phyloP scores from a whole-genome alignment of 2,113 vertebrate species.

The Argyrosomus japonicus region DNA sequence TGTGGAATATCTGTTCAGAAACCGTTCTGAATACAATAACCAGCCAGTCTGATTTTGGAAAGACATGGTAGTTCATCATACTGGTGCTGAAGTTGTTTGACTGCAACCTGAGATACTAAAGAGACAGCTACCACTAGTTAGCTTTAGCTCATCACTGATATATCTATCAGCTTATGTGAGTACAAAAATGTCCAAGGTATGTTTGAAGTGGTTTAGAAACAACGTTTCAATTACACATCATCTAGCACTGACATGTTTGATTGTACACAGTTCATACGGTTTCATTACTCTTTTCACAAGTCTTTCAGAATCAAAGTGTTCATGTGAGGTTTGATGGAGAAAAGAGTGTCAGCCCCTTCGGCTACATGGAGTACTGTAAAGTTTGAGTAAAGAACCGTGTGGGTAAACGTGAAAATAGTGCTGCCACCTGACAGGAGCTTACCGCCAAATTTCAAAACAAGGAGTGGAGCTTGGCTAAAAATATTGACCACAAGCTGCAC shows the following conservation, averaged over 20 bases:
- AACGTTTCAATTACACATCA: background rate
- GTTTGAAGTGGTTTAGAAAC: background rate
- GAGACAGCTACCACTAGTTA: background rate
- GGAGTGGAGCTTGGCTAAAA: background rate
- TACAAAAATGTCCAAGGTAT: background rate
- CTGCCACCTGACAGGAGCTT: background rate
- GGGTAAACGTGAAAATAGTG: background rate
- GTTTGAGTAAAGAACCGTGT: background rate
- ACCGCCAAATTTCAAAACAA: background rate
- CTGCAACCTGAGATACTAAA: background rate
- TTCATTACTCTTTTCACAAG: too few relatives aligned
- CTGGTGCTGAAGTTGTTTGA: too few relatives aligned
- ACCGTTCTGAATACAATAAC: too few relatives aligned
- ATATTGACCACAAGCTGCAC: background rate
- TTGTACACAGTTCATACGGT: background rate
- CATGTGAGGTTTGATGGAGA: background rate
- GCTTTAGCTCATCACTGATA: too few relatives aligned
- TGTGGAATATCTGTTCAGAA: too few relatives aligned
- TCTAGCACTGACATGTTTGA: background rate
- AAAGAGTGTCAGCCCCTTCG: background rate
- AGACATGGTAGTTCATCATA: too few relatives aligned
- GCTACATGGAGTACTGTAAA: background rate
- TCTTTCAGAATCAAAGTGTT: background rate
- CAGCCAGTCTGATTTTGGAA: too few relatives aligned
- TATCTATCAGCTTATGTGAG: too few relatives aligned